Evolutionary conservation across 1,140 invertebrate species (phyloP).

Genomic region (Ceratina australensis): DNA sequence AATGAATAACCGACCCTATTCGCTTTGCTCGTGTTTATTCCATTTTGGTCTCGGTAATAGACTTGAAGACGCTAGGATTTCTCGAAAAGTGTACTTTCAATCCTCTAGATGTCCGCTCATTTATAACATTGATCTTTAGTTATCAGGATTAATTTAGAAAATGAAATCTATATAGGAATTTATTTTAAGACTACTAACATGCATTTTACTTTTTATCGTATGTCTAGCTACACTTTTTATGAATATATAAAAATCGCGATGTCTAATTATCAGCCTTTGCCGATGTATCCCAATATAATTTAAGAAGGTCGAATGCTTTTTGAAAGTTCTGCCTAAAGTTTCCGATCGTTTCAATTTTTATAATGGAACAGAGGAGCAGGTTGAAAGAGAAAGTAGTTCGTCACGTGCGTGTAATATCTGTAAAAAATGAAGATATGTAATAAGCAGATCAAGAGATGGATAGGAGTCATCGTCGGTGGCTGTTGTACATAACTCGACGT

Average conservation of each 20-base stretch:
- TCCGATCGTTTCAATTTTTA: neutral
- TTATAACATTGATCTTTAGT: no score
- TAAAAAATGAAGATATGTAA: constrained; percentile 12
- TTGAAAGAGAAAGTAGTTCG: neutral
- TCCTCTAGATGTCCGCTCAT: no score
- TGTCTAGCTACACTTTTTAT: no score
- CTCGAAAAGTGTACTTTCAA: neutral
- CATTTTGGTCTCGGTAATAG: neutral
- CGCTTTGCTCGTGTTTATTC: constrained; percentile 16
- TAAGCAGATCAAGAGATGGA: neutral
- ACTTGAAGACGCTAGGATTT: neutral
- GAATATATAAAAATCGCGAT: no score
- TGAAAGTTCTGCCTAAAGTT: neutral
- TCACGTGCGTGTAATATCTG: constrained; percentile 40
- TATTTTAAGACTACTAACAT: no score
- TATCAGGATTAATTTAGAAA: no score
- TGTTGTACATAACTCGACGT: neutral
- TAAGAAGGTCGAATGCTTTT: neutral
- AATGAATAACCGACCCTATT: neutral
- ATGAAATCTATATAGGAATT: no score
- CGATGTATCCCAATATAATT: no score
- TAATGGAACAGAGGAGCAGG: neutral
- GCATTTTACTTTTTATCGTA: no score
- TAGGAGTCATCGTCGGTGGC: neutral
- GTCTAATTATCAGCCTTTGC: no score